Evolutionary conservation across 2,888 invertebrate species (phyloP), one percentile per base, ranked within the genome.

Genomic region (Sesamia inferens): DNA sequence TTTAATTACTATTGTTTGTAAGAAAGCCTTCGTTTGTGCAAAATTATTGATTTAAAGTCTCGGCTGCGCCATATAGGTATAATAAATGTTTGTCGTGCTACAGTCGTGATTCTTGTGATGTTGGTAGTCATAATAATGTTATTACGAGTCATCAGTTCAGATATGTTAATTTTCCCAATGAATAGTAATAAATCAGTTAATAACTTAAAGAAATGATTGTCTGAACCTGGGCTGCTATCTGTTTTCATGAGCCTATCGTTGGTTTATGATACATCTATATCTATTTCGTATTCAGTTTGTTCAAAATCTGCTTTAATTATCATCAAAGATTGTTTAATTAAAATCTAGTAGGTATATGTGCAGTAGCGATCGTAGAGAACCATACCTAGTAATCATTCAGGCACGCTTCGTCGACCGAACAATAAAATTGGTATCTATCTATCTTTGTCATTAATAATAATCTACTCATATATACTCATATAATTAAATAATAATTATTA

Each of bases 11-110:
- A 82, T 71, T 62, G 62, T 72, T 58, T 5, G 13, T 39, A 76
- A 72, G 82, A 81, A 83, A 74, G 79, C 79, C 75, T 70, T 72
- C 79, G 57, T 58, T 74, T 79, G 24, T 72, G 57, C n/a, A 68
- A 47, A 70, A 13, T 57, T 54, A 64, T 70, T 76, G 77, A 76
- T 69, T 85, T 44, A 48, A 74, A 85, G 54, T 65, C 69, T 64
- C 54, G 47, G 31, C 51, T 63, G 55, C 14, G 31, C 14, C 55
- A 57, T 22, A 54, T 39, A 5, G 4, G 4, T 24, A 63, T 67
- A 31, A 51, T 70, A 64, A 42, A 62, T 76, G 70, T 76, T 69
- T 83, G 66, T 80, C 61, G 48, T 66, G 24, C 44, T 48, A 65
- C 65, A 64, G 59, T 67, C 72, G 48, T 42, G 76, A 64, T 76